Conservation (phyloP, 35 echinoderm and acorn worm genomes). For the Nesometra sesokonis region DNA sequence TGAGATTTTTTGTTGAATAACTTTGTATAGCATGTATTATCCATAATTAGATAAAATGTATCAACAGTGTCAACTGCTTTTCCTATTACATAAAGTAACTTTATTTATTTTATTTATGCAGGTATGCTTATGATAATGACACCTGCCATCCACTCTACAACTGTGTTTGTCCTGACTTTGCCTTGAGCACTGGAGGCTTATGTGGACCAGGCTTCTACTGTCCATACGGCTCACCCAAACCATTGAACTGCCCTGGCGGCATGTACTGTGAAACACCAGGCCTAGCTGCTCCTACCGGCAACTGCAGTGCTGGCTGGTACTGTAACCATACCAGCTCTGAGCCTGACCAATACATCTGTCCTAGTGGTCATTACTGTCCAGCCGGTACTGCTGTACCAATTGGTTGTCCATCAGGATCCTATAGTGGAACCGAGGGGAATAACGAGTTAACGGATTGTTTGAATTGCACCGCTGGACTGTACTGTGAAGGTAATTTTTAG, state of each 20-base stretch:
- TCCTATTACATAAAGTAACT: too few relatives aligned
- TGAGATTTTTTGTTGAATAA: too few relatives aligned
- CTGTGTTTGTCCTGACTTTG: conserved; percentile 90
- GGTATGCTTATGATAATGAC: conserved; percentile 73
- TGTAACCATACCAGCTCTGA: conserved; percentile 85
- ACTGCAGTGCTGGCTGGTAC: conserved; percentile 83
- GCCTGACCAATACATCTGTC: conserved; percentile 91
- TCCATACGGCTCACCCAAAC: conserved; percentile 49
- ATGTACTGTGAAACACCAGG: conserved; percentile 97
- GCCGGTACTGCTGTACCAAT: conserved; percentile 66
- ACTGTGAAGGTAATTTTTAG: conserved; percentile 71
- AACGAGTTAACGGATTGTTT: conserved; percentile 51
- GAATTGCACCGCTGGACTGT: conserved; percentile 70
- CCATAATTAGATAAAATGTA: too few relatives aligned
- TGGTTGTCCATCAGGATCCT: conserved; percentile 68
- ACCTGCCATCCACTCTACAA: conserved; percentile 85
- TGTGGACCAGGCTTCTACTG: conserved; percentile 90
- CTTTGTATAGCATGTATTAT: too few relatives aligned
- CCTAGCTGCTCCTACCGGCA: conserved; percentile 68
- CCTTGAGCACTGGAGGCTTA: conserved; percentile 73
- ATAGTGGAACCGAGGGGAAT: conserved; percentile 70
- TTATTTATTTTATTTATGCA: not conserved
- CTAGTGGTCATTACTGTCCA: conserved; percentile 67
- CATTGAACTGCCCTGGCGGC: conserved; percentile 56
- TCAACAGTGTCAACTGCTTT: too few relatives aligned